Evolutionary conservation across 2,888 invertebrate species (phyloP), one percentile per base, ranked within the genome.

Genomic region (Sarcophaga variegata): DNA sequence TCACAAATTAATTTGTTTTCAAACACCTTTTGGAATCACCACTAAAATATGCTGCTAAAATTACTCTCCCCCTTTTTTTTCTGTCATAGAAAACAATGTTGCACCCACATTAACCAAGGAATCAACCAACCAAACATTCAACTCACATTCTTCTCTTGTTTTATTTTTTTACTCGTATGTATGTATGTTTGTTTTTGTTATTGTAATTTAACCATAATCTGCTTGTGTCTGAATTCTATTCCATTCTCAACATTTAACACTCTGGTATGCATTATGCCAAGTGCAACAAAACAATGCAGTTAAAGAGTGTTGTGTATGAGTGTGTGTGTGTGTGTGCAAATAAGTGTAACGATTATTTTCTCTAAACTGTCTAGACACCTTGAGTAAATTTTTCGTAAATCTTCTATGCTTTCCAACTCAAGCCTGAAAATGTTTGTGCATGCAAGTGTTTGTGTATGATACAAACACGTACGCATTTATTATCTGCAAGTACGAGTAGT

Each of bases 301-400:
- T 37, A 37, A 37, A 37, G 37, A 37, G 37, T 37, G 37, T 37
- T 59, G 1, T 75, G 25, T 62, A 22, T 47, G 17, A 62, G n/a
- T 60, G 25, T n/a, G 11, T 60, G 59, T 20, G 59, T 20, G 5
- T 25, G 10, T 45, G 14, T 63, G 25, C 69, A 63, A 22, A 3
- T 62, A 37, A 72, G 60, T 37, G 45, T 27, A 81, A 27, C 74
- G 78, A 84, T 87, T 87, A 87, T 75, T 84, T 87, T 87, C 84
- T 84, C 66, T 84, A 87, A 87, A 87, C 84, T 87, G 87, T 87
- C 87, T 87, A 87, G 87, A 87, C 87, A 87, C 87, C 87, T 87
- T 84, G 84, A 80, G 86, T 80, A 60, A 83, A 76, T 83, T 81
- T 45, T 25, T 37, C 37, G 37, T 37, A 37, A 37, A 37, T 37